Conservation (phyloP, 2,113 vertebrate species). For the Ciconia boyciana region DNA sequence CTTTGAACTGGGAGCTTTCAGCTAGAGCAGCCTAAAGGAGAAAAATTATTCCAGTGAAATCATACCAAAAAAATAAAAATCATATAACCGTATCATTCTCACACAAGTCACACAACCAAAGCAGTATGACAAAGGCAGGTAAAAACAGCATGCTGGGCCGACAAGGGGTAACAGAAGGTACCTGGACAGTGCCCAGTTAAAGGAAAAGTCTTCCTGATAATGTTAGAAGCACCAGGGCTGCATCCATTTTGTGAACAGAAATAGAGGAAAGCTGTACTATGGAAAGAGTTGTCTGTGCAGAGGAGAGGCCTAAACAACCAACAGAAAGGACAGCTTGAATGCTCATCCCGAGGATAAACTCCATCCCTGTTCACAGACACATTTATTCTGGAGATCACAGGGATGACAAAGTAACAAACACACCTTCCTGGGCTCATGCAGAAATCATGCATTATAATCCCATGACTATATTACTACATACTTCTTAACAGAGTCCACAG, state of each 20-base stretch:
- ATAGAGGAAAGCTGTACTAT: slow-evolving; percentile 38
- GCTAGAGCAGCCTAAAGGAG: slow-evolving; percentile 71
- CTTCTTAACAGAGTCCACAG: neutral
- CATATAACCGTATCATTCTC: neutral
- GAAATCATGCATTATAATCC: neutral
- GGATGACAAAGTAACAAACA: neutral
- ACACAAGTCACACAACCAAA: slow-evolving; percentile 21
- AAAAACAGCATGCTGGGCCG: slow-evolving; percentile 4
- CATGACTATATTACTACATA: neutral
- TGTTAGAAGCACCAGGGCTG: slow-evolving; percentile 7
- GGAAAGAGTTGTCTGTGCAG: slow-evolving; percentile 46
- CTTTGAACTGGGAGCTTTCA: slow-evolving; percentile 82
- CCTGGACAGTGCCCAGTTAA: slow-evolving; percentile 31
- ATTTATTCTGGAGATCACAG: neutral
- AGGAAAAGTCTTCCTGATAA: slow-evolving; percentile 43
- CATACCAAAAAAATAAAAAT: neutral
- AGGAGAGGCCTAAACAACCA: slow-evolving; percentile 46
- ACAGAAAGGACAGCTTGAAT: slow-evolving; percentile 43
- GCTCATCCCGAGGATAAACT: neutral
- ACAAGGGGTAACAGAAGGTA: slow-evolving; percentile 27
- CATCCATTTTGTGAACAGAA: slow-evolving; percentile 53
- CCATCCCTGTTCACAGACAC: neutral
- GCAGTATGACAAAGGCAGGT: neutral
- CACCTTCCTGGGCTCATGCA: neutral
- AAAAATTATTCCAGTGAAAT: slow-evolving; percentile 10